phyloP scores from a whole-genome alignment of 1,140 invertebrate genomes.

The Aricia agestis region DNA sequence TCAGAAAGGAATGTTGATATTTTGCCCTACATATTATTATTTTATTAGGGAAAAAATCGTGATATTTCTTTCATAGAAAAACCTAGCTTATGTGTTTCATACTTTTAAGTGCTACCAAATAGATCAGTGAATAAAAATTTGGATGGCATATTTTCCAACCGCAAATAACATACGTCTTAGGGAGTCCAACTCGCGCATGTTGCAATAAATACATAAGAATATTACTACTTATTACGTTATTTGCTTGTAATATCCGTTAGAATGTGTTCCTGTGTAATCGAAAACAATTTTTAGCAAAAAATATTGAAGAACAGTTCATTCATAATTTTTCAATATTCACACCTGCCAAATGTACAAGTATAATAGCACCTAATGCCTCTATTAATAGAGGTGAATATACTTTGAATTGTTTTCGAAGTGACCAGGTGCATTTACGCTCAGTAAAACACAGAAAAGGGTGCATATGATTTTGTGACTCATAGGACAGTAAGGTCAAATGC shows the following conservation, averaged over 20 bases:
- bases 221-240: background rate
- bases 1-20: too few species aligned
- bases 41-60: too few species aligned
- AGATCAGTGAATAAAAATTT: too few species aligned
- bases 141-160: too few species aligned
- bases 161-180: too few species aligned
- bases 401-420: slow-evolving; percentile 19
- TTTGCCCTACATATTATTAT: too few species aligned
- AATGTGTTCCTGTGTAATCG: background rate
- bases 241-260: too few species aligned
- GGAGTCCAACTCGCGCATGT: too few species aligned
- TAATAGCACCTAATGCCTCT: background rate
- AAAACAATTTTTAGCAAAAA: background rate
- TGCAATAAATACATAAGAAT: too few species aligned
- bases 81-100: too few species aligned
- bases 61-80: too few species aligned
- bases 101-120: too few species aligned
- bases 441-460: slow-evolving; percentile 29
- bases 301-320: slow-evolving; percentile 22
- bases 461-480: slow-evolving; percentile 33
- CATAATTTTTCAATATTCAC: slow-evolving; percentile 26
- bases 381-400: background rate
- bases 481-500: slow-evolving; percentile 28
- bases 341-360: slow-evolving; percentile 25
- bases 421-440: slow-evolving; percentile 37